Evolutionary conservation across 1,140 invertebrate species (phyloP).

Genomic region (Melipona quadrifasciata): DNA sequence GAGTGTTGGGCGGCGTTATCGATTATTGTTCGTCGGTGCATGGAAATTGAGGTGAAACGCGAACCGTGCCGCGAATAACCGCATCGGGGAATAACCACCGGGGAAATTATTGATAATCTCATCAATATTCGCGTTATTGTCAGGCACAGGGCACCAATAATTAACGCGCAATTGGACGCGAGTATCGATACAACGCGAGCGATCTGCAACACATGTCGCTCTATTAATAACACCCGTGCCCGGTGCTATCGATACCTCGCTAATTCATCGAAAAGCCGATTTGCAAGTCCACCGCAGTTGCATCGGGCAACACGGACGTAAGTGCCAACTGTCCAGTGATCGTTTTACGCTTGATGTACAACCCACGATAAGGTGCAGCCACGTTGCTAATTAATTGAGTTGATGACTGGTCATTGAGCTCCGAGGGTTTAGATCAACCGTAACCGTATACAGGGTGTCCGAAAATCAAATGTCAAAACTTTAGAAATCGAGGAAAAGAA

Average conservation of each 20-base stretch:
- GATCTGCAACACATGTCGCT: slow-evolving; percentile 68
- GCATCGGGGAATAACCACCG: slow-evolving; percentile 50
- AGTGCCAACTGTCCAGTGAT: not conserved
- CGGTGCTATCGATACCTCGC: slow-evolving; percentile 68
- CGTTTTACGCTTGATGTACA: not conserved
- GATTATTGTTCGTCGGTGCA: slow-evolving; percentile 19
- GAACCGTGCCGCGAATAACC: slow-evolving; percentile 26
- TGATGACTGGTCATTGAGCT: not conserved
- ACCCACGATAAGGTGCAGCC: not conserved
- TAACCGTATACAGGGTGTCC: too few relatives aligned
- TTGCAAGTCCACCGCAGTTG: slow-evolving; percentile 16
- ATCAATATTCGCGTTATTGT: slow-evolving; percentile 78
- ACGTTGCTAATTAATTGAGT: not conserved
- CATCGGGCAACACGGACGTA: not conserved
- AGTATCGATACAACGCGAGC: slow-evolving; percentile 71
- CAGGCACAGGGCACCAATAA: slow-evolving; percentile 71
- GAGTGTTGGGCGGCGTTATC: not conserved
- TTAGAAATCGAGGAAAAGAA: too few relatives aligned
- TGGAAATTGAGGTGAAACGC: slow-evolving; percentile 30
- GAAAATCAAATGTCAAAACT: too few relatives aligned
- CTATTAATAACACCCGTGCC: slow-evolving; percentile 67
- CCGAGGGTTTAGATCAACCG: too few relatives aligned
- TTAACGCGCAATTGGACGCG: slow-evolving; percentile 75
- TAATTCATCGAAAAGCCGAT: slow-evolving; percentile 66
- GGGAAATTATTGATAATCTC: slow-evolving; percentile 79